phyloP scores from a whole-genome alignment of 2,888 invertebrate species.

The Pseudoips prasinana region DNA sequence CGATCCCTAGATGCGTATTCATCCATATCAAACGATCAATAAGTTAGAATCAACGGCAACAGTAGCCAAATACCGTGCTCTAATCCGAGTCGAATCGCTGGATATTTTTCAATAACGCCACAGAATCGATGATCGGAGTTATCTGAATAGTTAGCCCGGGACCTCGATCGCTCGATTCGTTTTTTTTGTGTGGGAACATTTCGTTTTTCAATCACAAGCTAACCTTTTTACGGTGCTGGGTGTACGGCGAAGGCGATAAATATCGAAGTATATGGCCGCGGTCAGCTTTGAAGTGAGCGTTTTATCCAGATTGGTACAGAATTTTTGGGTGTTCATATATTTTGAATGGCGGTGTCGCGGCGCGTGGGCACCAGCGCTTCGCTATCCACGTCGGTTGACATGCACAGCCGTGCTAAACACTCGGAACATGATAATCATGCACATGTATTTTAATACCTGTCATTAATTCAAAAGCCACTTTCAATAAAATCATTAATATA shows the following conservation, averaged over 20 bases:
- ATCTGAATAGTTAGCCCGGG: conserved; percentile 34
- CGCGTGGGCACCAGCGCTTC: conserved; percentile 39
- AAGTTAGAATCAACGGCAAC: conserved; percentile 69
- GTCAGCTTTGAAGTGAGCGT: conserved; percentile 65
- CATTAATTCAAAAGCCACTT: too few relatives aligned
- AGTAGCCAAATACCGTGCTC: conserved; percentile 67
- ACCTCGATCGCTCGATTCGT: conserved; percentile 25
- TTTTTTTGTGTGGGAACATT: conserved; percentile 69
- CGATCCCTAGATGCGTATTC: neutral
- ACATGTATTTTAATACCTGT: too few relatives aligned
- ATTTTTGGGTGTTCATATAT: conserved; percentile 35
- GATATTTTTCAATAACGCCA: conserved; percentile 75
- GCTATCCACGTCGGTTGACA: too few relatives aligned
- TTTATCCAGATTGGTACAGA: conserved; percentile 57
- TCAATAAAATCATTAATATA: too few relatives aligned
- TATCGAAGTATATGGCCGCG: conserved; percentile 72
- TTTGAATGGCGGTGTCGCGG: conserved; percentile 16
- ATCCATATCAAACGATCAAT: conserved; percentile 51
- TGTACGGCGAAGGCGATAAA: conserved; percentile 68
- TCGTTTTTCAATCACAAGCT: conserved; percentile 71
- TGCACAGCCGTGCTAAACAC: too few relatives aligned
- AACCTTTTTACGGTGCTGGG: conserved; percentile 63
- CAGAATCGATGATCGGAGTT: conserved; percentile 36
- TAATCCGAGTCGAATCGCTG: conserved; percentile 74
- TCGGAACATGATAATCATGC: too few relatives aligned